Evolutionary conservation across 2,888 invertebrate genomes (phyloP), one percentile per base, ranked within the genome.

Genomic region (Nomada goodeniana): DNA sequence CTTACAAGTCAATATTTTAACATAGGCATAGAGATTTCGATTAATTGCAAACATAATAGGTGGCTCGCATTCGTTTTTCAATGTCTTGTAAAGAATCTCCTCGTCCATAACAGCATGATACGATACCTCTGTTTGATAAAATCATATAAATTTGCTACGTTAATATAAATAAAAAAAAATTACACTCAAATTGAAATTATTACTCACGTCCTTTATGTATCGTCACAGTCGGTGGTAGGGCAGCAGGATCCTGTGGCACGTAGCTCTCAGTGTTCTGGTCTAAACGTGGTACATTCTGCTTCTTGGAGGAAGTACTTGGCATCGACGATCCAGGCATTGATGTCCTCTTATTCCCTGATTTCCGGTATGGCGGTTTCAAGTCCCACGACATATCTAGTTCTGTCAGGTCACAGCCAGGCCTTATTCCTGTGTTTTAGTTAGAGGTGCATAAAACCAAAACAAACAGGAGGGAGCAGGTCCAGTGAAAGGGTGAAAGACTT

Each of bases 381-480:
- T 95, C 94, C 95, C 95, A 95, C 91, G 95, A 95, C 90, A 95
- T 96, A 92, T 97, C 97, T 86, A 97, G 95, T 93, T 97, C 97
- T 77, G 97, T 97, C 90, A 98, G 94, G 94, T 98, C 98, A 91
- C 97, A 97, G 84, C 98, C 97, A 53, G 98, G 98, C 78, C 97
- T 95, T 91, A 98, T 97, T 93, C 93, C 93, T 93, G 92, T 93
- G 91, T 93, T 93, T 93, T 92, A 91, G 90, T 91, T 92, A 92
- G 82, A 92, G 89, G 91, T 90, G 90, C 92, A 90, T 92, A 88
- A 91, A 92, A 90, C 89, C 87, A 88, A 92, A 92, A 92, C 88
- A 92, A 91, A 92, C 88, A 91, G 91, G 93, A 92, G 83, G 82
- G 90, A 89, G 69, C 75, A 57, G 76, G 84, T 77, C 78, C 83